phyloP scores from a whole-genome alignment of 2,797 vertebrate genomes.

The Girardinus metallicus region DNA sequence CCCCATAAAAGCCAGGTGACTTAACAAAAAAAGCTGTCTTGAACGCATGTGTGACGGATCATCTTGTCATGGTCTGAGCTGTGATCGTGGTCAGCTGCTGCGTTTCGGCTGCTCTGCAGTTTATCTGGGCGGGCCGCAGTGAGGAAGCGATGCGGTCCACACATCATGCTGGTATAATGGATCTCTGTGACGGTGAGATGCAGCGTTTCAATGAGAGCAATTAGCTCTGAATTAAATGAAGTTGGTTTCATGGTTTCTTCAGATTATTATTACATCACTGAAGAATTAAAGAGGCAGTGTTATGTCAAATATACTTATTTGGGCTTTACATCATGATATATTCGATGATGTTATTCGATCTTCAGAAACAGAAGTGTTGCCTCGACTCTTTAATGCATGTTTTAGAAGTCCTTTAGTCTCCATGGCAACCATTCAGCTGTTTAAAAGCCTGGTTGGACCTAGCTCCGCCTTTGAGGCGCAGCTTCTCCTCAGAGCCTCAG shows the following conservation, averaged over 20 bases:
- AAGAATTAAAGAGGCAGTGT: background rate
- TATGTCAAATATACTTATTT: too few species aligned
- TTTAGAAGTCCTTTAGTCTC: too few species aligned
- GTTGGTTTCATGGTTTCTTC: background rate
- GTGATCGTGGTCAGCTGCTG: slow-evolving; percentile 14
- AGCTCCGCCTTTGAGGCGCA: too few species aligned
- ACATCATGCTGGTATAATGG: background rate
- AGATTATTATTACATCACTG: background rate
- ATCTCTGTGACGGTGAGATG: slow-evolving; percentile 21
- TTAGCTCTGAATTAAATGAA: slow-evolving; percentile 6
- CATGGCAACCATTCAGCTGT: too few species aligned
- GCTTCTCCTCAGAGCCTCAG: too few species aligned
- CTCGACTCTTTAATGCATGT: too few species aligned
- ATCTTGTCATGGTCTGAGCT: background rate
- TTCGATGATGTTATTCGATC: too few species aligned
- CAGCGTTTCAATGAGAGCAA: slow-evolving; percentile 12
- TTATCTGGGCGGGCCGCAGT: slow-evolving; percentile 20
- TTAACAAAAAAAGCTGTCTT: background rate
- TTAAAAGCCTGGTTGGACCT: too few species aligned
- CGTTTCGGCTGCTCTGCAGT: slow-evolving; percentile 23
- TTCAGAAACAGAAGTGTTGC: too few species aligned
- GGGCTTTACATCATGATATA: too few species aligned
- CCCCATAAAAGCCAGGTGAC: background rate
- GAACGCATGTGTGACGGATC: background rate
- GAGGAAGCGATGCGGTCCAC: slow-evolving; percentile 11